A percentile compares a stretch with the other conserved stretches of the same genome.
Evolutionary conservation across 1,140 invertebrate genomes (phyloP).

Genomic region (Rhynchophorus ferrugineus): DNA sequence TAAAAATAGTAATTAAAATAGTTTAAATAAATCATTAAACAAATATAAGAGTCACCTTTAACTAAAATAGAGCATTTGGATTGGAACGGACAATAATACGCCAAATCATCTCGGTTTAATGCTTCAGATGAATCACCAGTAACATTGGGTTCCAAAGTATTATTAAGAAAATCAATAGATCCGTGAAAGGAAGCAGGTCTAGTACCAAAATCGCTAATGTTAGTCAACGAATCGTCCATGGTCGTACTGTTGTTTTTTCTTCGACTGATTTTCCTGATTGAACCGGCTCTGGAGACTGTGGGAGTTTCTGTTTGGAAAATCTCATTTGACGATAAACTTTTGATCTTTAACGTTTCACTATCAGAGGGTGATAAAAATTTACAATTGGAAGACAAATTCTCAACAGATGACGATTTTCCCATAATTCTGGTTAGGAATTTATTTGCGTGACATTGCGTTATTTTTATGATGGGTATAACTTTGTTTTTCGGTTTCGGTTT

Average conservation of each 20-base stretch:
- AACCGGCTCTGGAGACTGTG: constrained; percentile 26
- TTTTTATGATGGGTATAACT: constrained; percentile 33
- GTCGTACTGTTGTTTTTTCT: constrained; percentile 17
- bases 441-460: constrained; percentile 36
- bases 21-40: background rate
- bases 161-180: constrained; percentile 32
- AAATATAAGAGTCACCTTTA: constrained; percentile 6
- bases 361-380: constrained; percentile 12
- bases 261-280: constrained; percentile 22
- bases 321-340: constrained; percentile 37
- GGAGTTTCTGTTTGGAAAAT: constrained; percentile 32
- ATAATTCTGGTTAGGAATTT: constrained; percentile 43
- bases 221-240: constrained; percentile 15
- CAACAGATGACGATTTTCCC: constrained; percentile 39
- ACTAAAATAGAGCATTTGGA: constrained; percentile 7
- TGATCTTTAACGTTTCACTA: constrained; percentile 30
- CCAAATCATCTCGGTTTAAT: background rate
- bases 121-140: constrained; percentile 4
- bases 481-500: constrained; percentile 28
- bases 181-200: constrained; percentile 31
- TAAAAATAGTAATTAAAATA: constrained; percentile 16
- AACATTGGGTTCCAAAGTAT: constrained; percentile 12
- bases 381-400: constrained; percentile 35
- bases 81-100: constrained; percentile 24
- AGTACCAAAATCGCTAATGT: constrained; percentile 19